These are phyloP conservation scores for Lamprologus speciosus DNA, from an alignment of 2,113 vertebrate species.

Conservation along the genomic window DNA sequence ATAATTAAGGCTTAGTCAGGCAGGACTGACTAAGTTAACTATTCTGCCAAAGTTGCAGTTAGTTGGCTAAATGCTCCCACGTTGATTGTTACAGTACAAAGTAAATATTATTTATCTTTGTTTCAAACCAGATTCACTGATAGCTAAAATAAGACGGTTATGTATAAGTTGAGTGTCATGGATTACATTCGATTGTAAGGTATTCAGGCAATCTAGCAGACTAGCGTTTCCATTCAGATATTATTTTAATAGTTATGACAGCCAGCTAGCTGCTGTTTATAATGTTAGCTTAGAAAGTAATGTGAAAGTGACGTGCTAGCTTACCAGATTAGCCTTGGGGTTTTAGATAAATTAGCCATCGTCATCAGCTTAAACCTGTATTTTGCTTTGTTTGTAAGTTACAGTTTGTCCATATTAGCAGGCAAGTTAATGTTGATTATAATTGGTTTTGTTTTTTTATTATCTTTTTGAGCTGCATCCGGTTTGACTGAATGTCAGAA, in stretches of 20 bases:
- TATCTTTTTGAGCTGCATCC: background rate
- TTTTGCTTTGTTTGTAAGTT: background rate
- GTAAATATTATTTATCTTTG: background rate
- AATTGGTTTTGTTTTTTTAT: background rate
- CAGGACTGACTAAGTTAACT: background rate
- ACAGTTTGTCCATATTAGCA: background rate
- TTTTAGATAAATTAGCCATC: background rate
- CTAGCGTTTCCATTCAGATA: background rate
- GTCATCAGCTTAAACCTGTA: background rate
- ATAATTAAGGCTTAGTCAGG: background rate
- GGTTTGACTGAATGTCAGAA: background rate
- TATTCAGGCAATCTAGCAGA: background rate
- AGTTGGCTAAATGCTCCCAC: background rate
- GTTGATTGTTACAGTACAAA: background rate
- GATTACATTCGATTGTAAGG: background rate
- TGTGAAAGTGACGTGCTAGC: background rate
- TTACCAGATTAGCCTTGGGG: background rate
- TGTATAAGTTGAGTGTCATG: background rate
- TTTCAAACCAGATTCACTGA: background rate
- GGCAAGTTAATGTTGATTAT: background rate
- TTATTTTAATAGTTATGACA: background rate
- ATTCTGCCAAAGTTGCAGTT: background rate
- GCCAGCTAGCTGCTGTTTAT: background rate
- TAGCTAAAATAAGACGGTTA: background rate
- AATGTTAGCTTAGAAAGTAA: background rate